Conservation (phyloP, 2,888 invertebrate genomes). For the Drosophila rellima region DNA sequence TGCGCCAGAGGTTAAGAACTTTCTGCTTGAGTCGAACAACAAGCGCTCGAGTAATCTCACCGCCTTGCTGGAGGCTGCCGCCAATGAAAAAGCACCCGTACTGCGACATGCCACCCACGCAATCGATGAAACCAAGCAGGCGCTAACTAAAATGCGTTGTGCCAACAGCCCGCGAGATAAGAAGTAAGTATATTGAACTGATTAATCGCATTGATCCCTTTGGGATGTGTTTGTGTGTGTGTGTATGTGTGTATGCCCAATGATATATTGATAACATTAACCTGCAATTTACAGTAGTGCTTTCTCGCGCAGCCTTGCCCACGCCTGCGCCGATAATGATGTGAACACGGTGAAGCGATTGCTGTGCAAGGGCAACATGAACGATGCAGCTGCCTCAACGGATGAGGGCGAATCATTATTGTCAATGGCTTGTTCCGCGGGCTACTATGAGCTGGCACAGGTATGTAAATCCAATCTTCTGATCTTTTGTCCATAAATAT, state of each 20-base stretch:
- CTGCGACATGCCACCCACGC: constrained; percentile 90
- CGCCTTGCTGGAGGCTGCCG: constrained; percentile 96
- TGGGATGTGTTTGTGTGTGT: neutral
- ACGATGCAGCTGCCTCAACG: constrained; percentile 92
- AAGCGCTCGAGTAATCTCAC: constrained; percentile 89
- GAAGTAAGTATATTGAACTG: constrained; percentile 83
- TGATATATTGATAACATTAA: constrained; percentile 20
- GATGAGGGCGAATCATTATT: constrained; percentile 98
- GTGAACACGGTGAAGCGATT: constrained; percentile 96
- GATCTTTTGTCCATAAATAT: neutral
- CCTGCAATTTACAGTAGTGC: constrained; percentile 74
- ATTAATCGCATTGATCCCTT: neutral
- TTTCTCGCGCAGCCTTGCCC: constrained; percentile 91
- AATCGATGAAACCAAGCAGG: constrained; percentile 98
- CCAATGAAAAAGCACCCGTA: constrained; percentile 85
- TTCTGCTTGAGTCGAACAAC: constrained; percentile 86
- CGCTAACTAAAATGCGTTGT: constrained; percentile 97
- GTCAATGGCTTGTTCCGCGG: constrained; percentile 98
- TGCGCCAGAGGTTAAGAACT: constrained; percentile 83
- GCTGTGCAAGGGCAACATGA: constrained; percentile 95
- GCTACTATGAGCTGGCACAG: constrained; percentile 98
- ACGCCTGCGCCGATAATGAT: constrained; percentile 98
- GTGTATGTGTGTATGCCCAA: neutral
- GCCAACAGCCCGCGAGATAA: constrained; percentile 91
- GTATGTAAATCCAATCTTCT: constrained; percentile 87